A percentile compares a stretch with the other conserved stretches of the same genome.
phyloP scores from a whole-genome alignment of 2,797 vertebrate genomes.

The Enteromius viviparus region DNA sequence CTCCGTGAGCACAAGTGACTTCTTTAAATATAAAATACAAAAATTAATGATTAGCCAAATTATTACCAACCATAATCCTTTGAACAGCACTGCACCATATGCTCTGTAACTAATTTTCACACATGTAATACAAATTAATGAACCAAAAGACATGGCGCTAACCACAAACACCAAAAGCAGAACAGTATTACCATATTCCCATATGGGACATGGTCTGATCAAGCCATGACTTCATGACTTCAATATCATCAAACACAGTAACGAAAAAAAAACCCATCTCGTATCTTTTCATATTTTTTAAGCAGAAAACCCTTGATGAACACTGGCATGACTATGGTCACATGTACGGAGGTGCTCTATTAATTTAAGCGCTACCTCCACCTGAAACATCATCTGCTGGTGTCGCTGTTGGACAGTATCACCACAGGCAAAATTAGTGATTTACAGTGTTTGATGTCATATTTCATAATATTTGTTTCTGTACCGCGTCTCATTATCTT shows the following conservation, averaged over 20 bases:
- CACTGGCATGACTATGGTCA: not conserved
- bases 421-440: not conserved
- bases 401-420: conserved; percentile 25
- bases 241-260: too few relatives aligned
- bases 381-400: not conserved
- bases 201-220: not conserved
- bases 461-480: conserved; percentile 10
- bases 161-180: not conserved
- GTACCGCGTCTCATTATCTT: not conserved
- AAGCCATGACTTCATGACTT: too few relatives aligned
- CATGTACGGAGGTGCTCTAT: not conserved
- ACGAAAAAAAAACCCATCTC: too few relatives aligned
- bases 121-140: not conserved
- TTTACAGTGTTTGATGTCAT: not conserved
- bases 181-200: not conserved
- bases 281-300: not conserved
- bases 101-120: not conserved
- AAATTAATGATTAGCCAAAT: not conserved
- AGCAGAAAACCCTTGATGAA: not conserved
- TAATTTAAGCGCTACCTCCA: not conserved
- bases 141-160: not conserved
- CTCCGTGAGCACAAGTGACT: not conserved
- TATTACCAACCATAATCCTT: not conserved
- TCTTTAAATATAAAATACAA: not conserved
- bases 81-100: not conserved